Conservation (phyloP, 2,113 vertebrate species). For the Grallaria varia region DNA sequence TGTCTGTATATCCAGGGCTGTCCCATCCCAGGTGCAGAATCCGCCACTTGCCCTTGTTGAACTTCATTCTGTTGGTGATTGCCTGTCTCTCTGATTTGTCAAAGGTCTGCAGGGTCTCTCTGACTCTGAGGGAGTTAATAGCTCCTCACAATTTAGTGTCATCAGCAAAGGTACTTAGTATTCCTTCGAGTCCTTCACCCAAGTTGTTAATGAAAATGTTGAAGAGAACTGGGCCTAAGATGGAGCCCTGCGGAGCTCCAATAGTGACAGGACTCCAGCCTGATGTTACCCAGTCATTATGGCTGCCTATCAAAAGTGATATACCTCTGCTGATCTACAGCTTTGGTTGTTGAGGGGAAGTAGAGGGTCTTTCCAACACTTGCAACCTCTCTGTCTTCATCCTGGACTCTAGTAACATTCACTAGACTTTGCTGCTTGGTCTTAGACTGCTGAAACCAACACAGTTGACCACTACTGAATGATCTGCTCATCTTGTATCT, state of each 20-base stretch:
- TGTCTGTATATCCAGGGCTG: neutral
- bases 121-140: neutral
- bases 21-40: neutral
- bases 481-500: neutral
- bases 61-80: neutral
- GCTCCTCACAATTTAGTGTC: neutral
- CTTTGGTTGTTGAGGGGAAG: neutral
- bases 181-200: neutral
- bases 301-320: neutral
- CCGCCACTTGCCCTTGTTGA: neutral
- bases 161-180: neutral
- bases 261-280: neutral
- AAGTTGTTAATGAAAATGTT: neutral
- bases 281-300: neutral
- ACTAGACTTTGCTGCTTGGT: neutral
- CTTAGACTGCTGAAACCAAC: neutral
- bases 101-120: neutral
- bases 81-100: neutral
- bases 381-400: neutral
- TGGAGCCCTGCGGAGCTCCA: neutral
- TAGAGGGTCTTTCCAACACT: neutral
- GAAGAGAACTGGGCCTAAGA: neutral
- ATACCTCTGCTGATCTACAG: fast-evolving
- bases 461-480: fast-evolving
- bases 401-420: neutral